Evolutionary conservation across 2,113 vertebrate species (phyloP).

Genomic region (Mugil cephalus): DNA sequence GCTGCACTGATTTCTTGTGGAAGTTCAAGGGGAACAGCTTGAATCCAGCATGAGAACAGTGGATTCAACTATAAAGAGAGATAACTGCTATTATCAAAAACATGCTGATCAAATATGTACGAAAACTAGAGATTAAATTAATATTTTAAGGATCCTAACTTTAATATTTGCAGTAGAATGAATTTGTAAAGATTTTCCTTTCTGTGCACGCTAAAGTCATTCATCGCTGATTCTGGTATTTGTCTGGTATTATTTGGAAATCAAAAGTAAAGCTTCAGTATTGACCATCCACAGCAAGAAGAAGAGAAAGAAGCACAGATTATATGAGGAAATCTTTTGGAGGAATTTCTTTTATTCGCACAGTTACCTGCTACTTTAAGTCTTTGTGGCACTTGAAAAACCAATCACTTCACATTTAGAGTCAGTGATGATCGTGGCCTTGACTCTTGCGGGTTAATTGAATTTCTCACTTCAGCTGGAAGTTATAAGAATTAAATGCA

Average conservation of each 20-base stretch:
- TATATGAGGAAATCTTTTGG: not conserved
- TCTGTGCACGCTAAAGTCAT: too few relatives aligned
- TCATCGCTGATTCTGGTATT: not conserved
- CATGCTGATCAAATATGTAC: too few relatives aligned
- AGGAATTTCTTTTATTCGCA: slow-evolving; percentile 5
- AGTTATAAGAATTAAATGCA: not conserved
- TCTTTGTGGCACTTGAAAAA: slow-evolving; percentile 12
- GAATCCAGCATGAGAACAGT: too few relatives aligned
- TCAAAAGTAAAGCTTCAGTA: not conserved
- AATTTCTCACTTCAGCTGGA: not conserved
- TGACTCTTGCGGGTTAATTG: slow-evolving; percentile 20
- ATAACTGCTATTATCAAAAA: too few relatives aligned
- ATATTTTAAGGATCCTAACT: too few relatives aligned
- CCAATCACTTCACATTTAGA: not conserved
- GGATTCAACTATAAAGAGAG: too few relatives aligned
- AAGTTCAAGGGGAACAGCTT: too few relatives aligned
- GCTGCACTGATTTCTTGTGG: too few relatives aligned
- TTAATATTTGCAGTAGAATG: too few relatives aligned
- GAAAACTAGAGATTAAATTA: too few relatives aligned
- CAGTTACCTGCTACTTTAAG: not conserved
- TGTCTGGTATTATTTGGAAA: not conserved
- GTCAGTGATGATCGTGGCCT: not conserved
- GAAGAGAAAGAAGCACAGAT: not conserved
- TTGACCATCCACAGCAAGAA: not conserved
- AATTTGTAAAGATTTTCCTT: not conserved